These are phyloP conservation scores for Thymelicus sylvestris DNA, from an alignment of 2,888 invertebrate genomes.

Conservation along the genomic window DNA sequence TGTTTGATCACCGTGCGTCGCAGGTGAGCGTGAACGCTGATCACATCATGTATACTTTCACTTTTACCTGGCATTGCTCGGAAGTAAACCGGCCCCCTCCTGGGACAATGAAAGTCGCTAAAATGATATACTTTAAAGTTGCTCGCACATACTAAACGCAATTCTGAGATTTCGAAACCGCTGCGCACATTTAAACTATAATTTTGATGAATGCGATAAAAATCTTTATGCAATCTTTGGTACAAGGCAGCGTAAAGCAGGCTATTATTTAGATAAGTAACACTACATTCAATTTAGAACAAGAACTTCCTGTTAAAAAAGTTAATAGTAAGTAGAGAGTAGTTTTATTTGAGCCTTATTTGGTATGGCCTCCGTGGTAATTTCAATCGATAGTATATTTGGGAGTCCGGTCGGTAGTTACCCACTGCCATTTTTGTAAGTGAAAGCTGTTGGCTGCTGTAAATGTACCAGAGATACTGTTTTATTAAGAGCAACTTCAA, in stretches of 20 bases:
- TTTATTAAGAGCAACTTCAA: constrained; percentile 14
- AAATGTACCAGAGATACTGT: constrained; percentile 1
- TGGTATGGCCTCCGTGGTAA: not conserved
- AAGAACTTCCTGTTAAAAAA: constrained; percentile 4
- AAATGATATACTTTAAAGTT: constrained; percentile 55
- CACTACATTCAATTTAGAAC: not conserved
- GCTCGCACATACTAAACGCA: constrained; percentile 22
- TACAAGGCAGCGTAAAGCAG: constrained; percentile 1
- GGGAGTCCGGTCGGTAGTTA: not conserved
- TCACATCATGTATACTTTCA: constrained; percentile 76
- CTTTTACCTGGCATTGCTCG: constrained; percentile 76
- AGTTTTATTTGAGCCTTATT: constrained; percentile 9
- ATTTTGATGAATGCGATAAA: constrained; percentile 9
- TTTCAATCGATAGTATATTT: not conserved
- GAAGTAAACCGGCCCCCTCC: constrained; percentile 56
- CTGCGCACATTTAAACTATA: constrained; percentile 6
- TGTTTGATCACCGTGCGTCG: constrained; percentile 33
- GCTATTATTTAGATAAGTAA: constrained; percentile 15
- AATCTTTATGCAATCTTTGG: constrained; percentile 9
- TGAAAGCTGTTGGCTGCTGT: constrained; percentile 20
- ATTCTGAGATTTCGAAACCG: constrained; percentile 8
- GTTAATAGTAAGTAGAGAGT: not conserved
- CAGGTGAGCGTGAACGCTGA: constrained; percentile 52
- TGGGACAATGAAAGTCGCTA: constrained; percentile 76
- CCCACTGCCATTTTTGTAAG: not conserved